These are phyloP conservation scores for Triplophysa siluroides DNA, from an alignment of 2,113 vertebrate species.

Conservation along the genomic window DNA sequence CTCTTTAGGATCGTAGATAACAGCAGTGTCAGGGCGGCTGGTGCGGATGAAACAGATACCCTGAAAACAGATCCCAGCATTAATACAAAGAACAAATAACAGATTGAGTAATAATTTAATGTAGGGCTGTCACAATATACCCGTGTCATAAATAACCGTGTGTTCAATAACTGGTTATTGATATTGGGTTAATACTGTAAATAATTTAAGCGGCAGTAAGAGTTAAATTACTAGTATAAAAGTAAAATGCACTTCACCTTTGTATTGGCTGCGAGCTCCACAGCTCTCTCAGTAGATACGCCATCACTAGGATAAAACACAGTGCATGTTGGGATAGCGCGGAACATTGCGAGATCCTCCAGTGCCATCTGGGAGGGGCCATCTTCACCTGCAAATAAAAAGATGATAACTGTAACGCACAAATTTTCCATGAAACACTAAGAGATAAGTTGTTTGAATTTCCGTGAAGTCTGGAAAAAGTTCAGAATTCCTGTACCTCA, in stretches of 20 bases:
- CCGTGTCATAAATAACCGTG: too few relatives aligned
- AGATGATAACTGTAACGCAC: not conserved
- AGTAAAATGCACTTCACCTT: constrained; percentile 65
- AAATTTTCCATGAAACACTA: not conserved
- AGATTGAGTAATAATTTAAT: not conserved
- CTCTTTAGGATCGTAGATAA: constrained; percentile 80
- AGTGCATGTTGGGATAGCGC: constrained; percentile 82
- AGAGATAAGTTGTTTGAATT: not conserved
- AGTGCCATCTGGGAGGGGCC: constrained; percentile 87
- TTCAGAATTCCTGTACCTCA: not conserved
- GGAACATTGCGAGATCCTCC: constrained; percentile 88
- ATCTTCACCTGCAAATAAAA: constrained; percentile 77
- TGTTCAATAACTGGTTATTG: too few relatives aligned
- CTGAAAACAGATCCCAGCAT: constrained; percentile 52
- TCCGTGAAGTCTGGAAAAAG: not conserved
- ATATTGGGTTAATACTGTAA: too few relatives aligned
- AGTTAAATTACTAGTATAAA: too few relatives aligned
- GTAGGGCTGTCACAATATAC: too few relatives aligned
- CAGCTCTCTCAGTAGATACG: constrained; percentile 78
- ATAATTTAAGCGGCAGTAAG: too few relatives aligned
- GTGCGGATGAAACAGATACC: constrained; percentile 86
- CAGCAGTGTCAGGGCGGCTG: constrained; percentile 75
- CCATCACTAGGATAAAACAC: constrained; percentile 88
- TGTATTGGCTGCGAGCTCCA: constrained; percentile 79
- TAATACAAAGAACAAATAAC: not conserved